Conservation (phyloP, 2,113 vertebrate species). For the Opisthocomus hoazin region DNA sequence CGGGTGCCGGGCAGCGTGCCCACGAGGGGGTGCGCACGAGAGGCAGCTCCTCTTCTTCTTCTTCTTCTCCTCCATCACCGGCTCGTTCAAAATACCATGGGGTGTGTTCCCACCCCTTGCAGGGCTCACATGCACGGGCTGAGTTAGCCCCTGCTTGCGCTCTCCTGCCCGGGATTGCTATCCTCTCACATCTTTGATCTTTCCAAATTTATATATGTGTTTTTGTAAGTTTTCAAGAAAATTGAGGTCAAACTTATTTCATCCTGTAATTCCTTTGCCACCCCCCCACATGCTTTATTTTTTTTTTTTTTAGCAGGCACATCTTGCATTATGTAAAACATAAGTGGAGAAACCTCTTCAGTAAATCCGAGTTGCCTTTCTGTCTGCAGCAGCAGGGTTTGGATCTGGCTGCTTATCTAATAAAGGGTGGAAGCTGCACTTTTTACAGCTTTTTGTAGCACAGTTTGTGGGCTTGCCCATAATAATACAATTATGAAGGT, state of each 20-base stretch:
- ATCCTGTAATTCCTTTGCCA: not conserved
- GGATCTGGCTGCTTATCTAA: slow-evolving; percentile 69
- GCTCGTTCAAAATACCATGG: rapidly evolving
- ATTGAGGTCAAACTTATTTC: slow-evolving; percentile 68
- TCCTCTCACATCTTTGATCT: not conserved
- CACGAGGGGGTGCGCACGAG: slow-evolving; percentile 1
- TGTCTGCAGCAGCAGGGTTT: slow-evolving; percentile 40
- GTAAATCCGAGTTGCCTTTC: slow-evolving; percentile 19
- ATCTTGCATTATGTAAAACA: slow-evolving; percentile 32
- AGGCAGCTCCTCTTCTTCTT: not conserved
- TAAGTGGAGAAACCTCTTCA: slow-evolving; percentile 35
- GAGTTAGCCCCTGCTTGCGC: not conserved
- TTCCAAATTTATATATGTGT: not conserved
- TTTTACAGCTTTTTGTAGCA: slow-evolving; percentile 69
- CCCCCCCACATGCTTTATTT: not conserved
- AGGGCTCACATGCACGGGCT: rapidly evolving
- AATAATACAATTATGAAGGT: slow-evolving; percentile 89
- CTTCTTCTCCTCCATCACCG: not conserved
- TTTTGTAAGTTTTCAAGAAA: slow-evolving; percentile 47
- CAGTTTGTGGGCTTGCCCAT: slow-evolving; percentile 73
- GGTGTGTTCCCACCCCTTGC: not conserved
- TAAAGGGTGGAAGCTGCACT: slow-evolving; percentile 67
- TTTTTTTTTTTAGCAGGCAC: not conserved
- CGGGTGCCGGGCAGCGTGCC: not conserved
- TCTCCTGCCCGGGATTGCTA: not conserved